Conservation (phyloP, 2,888 invertebrate genomes). For the Erannis defoliaria region DNA sequence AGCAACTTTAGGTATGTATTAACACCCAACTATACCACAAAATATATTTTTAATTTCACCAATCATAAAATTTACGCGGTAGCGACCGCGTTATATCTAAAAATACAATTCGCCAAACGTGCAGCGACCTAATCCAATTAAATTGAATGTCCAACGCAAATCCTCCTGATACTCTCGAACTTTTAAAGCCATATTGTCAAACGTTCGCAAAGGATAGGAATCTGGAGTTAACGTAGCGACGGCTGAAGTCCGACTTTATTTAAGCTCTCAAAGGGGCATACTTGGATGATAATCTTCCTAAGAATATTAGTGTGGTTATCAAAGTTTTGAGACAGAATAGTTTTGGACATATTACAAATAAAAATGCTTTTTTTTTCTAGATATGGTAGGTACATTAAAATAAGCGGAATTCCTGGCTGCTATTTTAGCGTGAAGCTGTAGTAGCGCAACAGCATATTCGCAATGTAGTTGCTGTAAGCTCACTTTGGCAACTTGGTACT, state of each 20-base stretch:
- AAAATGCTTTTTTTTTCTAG: too few species aligned
- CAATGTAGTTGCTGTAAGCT: slow-evolving; percentile 14
- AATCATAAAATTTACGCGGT: neutral
- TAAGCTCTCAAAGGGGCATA: slow-evolving; percentile 19
- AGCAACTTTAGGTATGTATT: neutral
- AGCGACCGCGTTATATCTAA: neutral
- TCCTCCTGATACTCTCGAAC: neutral
- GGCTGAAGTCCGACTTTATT: slow-evolving; percentile 15
- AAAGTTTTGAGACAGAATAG: slow-evolving; percentile 1
- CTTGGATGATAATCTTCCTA: slow-evolving; percentile 11
- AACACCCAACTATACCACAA: too few species aligned
- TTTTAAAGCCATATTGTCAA: slow-evolving; percentile 5
- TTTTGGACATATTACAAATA: too few species aligned
- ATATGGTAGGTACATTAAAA: too few species aligned
- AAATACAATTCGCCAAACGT: slow-evolving; percentile 1
- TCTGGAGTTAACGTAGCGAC: slow-evolving; percentile 12
- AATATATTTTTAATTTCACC: neutral
- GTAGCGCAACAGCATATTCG: too few species aligned
- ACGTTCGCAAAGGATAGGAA: slow-evolving; percentile 10
- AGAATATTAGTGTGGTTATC: slow-evolving; percentile 2
- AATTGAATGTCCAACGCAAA: slow-evolving; percentile 1
- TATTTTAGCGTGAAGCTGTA: too few species aligned
- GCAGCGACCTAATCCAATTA: slow-evolving; percentile 1
- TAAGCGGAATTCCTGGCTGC: too few species aligned
- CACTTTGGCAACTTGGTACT: neutral